These are phyloP conservation scores for Pyrrhura leucotis DNA, from an alignment of 2,797 vertebrate species.

Conservation along the genomic window DNA sequence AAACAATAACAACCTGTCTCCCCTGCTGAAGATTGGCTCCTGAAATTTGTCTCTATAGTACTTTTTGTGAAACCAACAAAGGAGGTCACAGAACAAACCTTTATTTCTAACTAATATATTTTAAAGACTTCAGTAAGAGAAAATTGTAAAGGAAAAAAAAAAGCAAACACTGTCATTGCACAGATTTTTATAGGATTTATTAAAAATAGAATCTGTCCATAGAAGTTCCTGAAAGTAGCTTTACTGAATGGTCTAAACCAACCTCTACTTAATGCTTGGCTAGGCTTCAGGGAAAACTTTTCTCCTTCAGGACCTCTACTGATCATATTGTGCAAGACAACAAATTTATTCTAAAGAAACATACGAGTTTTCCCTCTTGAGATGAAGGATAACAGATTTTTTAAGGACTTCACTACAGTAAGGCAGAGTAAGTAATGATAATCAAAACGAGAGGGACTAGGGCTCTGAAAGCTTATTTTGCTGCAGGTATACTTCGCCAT, in stretches of 20 bases:
- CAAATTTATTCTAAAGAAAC: constrained; percentile 59
- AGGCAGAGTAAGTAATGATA: not conserved
- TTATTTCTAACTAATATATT: constrained; percentile 40
- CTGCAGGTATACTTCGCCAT: not conserved
- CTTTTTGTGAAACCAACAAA: constrained; percentile 29
- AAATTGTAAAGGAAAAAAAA: not conserved
- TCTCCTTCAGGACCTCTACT: constrained; percentile 51
- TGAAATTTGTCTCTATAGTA: constrained; percentile 62
- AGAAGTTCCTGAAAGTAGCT: not conserved
- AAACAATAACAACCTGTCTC: constrained; percentile 44
- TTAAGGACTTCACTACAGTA: constrained; percentile 27
- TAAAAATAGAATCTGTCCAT: not conserved
- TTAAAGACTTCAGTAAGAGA: not conserved
- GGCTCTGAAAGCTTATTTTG: not conserved
- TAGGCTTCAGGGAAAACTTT: not conserved
- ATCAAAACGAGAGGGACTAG: not conserved
- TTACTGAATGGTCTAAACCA: constrained; percentile 60
- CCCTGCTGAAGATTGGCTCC: constrained; percentile 40
- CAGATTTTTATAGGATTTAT: not conserved
- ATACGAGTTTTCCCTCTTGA: constrained; percentile 13
- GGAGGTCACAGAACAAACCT: not conserved
- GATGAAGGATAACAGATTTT: not conserved
- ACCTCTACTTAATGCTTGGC: constrained; percentile 36
- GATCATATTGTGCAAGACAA: constrained; percentile 22
- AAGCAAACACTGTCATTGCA: not conserved